A percentile compares a stretch with the other conserved stretches of the same genome.
These are phyloP conservation scores for Lepidurus arcticus DNA, from an alignment of 1,140 invertebrate genomes.

Conservation along the genomic window DNA sequence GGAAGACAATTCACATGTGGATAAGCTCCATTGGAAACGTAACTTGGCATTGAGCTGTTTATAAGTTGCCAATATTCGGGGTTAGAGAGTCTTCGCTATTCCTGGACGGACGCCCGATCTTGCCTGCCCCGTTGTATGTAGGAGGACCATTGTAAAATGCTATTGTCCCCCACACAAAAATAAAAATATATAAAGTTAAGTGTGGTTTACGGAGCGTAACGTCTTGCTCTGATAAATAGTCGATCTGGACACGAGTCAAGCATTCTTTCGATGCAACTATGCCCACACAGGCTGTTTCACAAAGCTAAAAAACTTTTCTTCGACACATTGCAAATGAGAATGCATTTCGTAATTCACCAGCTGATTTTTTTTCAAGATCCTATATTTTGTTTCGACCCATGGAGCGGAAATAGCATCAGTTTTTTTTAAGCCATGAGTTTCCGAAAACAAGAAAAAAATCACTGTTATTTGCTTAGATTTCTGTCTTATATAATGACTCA, in stretches of 20 bases:
- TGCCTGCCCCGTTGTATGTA: neutral
- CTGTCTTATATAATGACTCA: no score
- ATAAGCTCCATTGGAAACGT: neutral
- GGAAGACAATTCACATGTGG: neutral
- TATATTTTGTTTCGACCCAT: no score
- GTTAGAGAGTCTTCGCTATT: neutral
- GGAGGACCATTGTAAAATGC: neutral
- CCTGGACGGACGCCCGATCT: neutral
- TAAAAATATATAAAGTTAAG: neutral
- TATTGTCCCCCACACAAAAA: neutral
- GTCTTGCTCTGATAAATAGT: slow-evolving; percentile 15
- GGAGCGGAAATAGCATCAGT: no score
- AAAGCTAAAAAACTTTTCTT: no score
- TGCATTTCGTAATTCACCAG: no score
- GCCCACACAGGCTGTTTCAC: no score
- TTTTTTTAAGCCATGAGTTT: no score
- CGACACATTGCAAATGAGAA: no score
- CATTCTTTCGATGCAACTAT: neutral
- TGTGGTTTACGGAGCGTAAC: neutral
- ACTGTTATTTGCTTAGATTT: no score
- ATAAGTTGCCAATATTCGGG: neutral
- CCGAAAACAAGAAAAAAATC: no score
- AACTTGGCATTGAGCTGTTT: neutral
- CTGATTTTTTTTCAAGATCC: no score
- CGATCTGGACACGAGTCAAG: neutral